These are phyloP conservation scores for Agonopterix heracliana DNA, from an alignment of 2,888 invertebrate genomes.

Conservation along the genomic window DNA sequence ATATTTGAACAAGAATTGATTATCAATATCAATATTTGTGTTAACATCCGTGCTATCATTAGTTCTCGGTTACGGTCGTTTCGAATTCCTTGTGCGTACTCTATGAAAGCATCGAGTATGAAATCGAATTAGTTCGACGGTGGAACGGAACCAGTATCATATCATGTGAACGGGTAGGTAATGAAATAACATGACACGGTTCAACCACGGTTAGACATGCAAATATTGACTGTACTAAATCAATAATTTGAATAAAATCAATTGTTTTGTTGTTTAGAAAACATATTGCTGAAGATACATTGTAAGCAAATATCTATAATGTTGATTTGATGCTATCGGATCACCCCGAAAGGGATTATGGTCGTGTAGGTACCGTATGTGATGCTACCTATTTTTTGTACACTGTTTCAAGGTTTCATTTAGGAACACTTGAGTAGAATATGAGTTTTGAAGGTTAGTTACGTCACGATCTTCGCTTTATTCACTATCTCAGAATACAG, in stretches of 20 bases:
- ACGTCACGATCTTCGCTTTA: too few species aligned
- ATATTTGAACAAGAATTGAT: constrained; percentile 22
- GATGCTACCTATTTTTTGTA: too few species aligned
- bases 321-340: too few species aligned
- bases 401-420: too few species aligned
- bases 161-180: constrained; percentile 47
- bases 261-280: too few species aligned
- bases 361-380: too few species aligned
- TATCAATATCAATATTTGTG: constrained; percentile 47
- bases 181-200: constrained; percentile 47
- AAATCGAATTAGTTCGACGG: constrained; percentile 46
- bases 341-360: too few species aligned
- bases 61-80: constrained; percentile 53
- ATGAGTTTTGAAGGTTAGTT: too few species aligned
- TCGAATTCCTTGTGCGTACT: constrained; percentile 50
- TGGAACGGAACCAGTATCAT: constrained; percentile 48
- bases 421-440: too few species aligned
- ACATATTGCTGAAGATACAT: too few species aligned
- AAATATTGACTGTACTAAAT: constrained; percentile 41
- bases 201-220: constrained; percentile 26
- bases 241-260: constrained; percentile 12
- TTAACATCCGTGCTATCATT: constrained; percentile 41
- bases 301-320: too few species aligned
- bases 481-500: too few species aligned
- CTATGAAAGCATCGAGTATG: constrained; percentile 45